Base-by-base conservation (phyloP, 2,797 vertebrate species). In the Chelonia mydas region DNA sequence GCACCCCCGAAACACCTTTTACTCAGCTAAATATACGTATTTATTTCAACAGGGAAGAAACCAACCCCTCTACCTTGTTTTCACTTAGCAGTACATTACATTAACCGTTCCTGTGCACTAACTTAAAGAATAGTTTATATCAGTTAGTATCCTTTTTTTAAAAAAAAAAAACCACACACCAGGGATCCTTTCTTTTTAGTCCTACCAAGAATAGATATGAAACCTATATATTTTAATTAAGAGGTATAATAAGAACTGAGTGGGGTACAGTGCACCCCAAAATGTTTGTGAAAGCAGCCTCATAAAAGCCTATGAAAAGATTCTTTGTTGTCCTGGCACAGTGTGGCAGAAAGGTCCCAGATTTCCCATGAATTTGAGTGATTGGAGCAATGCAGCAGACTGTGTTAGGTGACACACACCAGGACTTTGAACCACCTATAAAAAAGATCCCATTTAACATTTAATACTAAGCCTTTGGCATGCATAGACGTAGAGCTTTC, bases 401-500 rank as follows among this genome's bases (percentile, higher is more conserved):
- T 55, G 95, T 98, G 98, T 97, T 95, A 97, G 93, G 94, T 97
- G 98, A 98, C 96, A 97, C 96, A 93, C 76, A 95, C 92, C 98
- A 98, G 97, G 94, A 68, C 97, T 97, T 96, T 90, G 95, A 97
- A 95, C 82, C 85, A 95, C 90, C 76, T 93, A 81, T 96, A 86
- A 98, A 97, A 95, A 89, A 49, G 49, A 59, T 95, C 31, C 91
- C 37, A 50, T 92, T 96, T 95, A 96, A 81, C 86, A 72, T 83
- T 84, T 19, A 81, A 87, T 31, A 90, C 89, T 93, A 94, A 95
- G 92, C 59, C 57, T 81, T 91, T 79, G 87, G 81, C 92, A 88
- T 87, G 84, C 47, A 21, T 96, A 95, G 84, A 81, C 3, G 33
- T 59, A 77, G 65, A 79, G 6, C 27, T 79, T 94, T 57, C 86